Percentiles rank a stretch among this genome's conserved stretches.
Evolutionary conservation across 2,113 vertebrate genomes (phyloP).

Genomic region (Otis tarda): DNA sequence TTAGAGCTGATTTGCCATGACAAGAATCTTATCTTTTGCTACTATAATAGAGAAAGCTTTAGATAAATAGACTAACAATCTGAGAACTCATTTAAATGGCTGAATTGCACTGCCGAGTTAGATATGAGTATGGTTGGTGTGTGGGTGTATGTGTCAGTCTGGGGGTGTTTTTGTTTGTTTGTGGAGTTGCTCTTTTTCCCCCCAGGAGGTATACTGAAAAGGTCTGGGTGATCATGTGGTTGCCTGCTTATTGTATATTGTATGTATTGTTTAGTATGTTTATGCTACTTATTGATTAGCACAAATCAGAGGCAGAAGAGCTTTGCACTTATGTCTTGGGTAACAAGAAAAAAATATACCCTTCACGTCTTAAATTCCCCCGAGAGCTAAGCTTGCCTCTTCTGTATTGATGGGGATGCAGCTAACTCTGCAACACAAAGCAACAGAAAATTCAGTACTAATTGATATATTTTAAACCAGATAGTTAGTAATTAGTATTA

Average conservation of each 20-base stretch:
- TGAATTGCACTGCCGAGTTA: background rate
- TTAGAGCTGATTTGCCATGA: background rate
- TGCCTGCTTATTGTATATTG: background rate
- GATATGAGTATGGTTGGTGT: background rate
- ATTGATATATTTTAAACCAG: background rate
- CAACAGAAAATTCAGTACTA: background rate
- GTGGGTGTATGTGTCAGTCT: background rate
- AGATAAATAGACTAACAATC: background rate
- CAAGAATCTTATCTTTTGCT: background rate
- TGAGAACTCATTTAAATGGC: background rate
- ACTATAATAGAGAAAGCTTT: background rate
- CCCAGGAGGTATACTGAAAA: background rate
- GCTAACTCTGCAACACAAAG: background rate
- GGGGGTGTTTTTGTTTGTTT: background rate
- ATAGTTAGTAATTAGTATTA: slow-evolving; percentile 22
- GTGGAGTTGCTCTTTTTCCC: accelerated
- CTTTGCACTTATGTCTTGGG: background rate
- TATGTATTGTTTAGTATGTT: background rate
- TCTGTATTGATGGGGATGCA: background rate
- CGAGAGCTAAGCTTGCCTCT: background rate
- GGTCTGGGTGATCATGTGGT: background rate
- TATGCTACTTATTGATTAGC: background rate
- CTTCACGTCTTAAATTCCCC: background rate
- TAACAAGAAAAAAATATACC: background rate
- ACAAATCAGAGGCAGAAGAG: background rate